Percentiles rank a stretch among this genome's conserved stretches.
Evolutionary conservation across 2,113 vertebrate species (phyloP).

Genomic region (Halcyon senegalensis): DNA sequence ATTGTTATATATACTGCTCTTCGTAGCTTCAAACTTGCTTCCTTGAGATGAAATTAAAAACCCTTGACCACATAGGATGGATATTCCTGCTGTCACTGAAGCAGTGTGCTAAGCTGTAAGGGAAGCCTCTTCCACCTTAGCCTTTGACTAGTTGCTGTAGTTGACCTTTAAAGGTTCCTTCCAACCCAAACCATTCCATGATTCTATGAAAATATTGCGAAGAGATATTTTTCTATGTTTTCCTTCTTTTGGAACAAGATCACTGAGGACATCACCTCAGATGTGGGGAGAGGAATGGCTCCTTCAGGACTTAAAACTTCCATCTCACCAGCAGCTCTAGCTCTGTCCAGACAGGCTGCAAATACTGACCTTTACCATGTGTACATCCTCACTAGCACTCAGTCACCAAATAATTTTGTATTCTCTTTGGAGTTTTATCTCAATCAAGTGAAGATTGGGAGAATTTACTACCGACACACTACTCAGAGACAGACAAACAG

Average conservation of each 20-base stretch:
- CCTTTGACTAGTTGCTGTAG: background rate
- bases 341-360: background rate
- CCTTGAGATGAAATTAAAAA: background rate
- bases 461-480: background rate
- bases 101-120: background rate
- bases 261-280: background rate
- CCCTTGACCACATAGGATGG: background rate
- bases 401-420: background rate
- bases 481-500: background rate
- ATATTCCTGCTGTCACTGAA: background rate
- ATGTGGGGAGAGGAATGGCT: fast-evolving
- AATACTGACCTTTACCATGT: background rate
- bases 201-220: background rate
- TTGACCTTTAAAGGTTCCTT: background rate
- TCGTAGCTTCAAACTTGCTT: background rate
- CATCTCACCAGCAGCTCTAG: background rate
- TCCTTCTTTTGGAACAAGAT: background rate
- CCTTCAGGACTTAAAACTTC: background rate
- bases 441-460: background rate
- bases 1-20: background rate
- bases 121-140: background rate
- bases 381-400: background rate
- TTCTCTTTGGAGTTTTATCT: background rate
- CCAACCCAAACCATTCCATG: background rate
- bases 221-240: background rate